Evolutionary conservation across 2,113 vertebrate genomes (phyloP).

Genomic region (Connochaetes taurinus): DNA sequence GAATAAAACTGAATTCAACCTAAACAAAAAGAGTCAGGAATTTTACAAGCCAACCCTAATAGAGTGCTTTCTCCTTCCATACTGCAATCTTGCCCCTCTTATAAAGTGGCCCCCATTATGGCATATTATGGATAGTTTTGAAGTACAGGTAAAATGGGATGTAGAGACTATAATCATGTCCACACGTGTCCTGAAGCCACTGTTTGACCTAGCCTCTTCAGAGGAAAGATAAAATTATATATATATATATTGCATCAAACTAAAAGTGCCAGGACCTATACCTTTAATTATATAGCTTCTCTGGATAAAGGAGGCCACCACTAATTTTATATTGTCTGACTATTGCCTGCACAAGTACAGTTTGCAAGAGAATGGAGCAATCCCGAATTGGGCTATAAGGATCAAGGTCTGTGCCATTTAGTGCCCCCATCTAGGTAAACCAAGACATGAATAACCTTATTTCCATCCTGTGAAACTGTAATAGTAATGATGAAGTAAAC

Average conservation of each 20-base stretch:
- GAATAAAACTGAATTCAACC: neutral
- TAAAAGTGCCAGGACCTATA: constrained; percentile 8
- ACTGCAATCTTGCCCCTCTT: neutral
- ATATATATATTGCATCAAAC: constrained; percentile 36
- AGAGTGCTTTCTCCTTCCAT: neutral
- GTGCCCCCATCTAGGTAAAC: neutral
- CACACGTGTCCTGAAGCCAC: constrained; percentile 39
- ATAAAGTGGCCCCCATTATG: neutral
- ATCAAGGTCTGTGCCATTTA: neutral
- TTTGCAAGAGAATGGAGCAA: constrained; percentile 31
- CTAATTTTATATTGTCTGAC: constrained; percentile 53
- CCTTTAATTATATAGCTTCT: constrained; percentile 64
- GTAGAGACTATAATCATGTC: constrained; percentile 29
- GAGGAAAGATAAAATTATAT: neutral
- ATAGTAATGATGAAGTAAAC: neutral
- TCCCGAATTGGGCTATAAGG: neutral
- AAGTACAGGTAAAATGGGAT: constrained; percentile 13
- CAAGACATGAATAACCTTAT: neutral
- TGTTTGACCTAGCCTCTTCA: constrained; percentile 46
- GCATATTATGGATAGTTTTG: constrained; percentile 23
- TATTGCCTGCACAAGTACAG: constrained; percentile 36
- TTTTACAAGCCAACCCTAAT: neutral
- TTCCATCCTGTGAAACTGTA: neutral
- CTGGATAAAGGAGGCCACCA: constrained; percentile 3
- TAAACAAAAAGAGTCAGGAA: neutral